Evolutionary conservation across 2,888 invertebrate species (phyloP), one percentile per base, ranked within the genome.

Genomic region (Cephus nigrinus): DNA sequence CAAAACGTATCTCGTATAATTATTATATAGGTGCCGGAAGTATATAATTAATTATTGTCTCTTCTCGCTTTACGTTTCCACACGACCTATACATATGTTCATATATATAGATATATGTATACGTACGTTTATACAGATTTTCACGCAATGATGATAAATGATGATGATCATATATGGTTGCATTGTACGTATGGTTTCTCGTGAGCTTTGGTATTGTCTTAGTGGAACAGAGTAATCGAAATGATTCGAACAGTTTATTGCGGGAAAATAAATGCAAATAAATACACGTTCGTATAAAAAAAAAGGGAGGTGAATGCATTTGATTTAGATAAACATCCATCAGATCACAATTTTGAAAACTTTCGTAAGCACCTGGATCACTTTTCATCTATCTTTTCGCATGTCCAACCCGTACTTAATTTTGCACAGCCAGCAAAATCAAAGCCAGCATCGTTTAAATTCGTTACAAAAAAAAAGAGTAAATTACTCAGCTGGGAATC

Each of bases 151-250:
- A 80, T 55, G 78, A 80, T 75, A 69, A 74, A 78, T 80, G 80
- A 76, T 23, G 40, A 23, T 35, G 35, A 12, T 35, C 35, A 35
- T 55, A 78, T 80, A 80, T 80, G 80, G 71, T 71, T 78, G 80
- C 79, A 82, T 85, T 83, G 82, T 85, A 84, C 84, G 86, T 87
- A 86, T 86, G 84, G 83, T 87, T 89, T 87, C 82, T 85, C 83
- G 85, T 85, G 83, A 83, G 89, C 89, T 90, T 89, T 81, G 83
- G 84, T 86, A 87, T 86, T 84, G 83, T 87, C 84, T 83, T 81
- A 80, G 80, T 80, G 80, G 78, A 82, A 82, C 79, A 76, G 69
- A 80, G 77, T 68, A 71, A 81, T 75, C 36, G 76, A 76, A 83
- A 75, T 79, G 79, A 79, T 79, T 78, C 76, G 80, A 82, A 80